Evolutionary conservation across 1,140 invertebrate genomes (phyloP).

Genomic region (Orchesella cincta): DNA sequence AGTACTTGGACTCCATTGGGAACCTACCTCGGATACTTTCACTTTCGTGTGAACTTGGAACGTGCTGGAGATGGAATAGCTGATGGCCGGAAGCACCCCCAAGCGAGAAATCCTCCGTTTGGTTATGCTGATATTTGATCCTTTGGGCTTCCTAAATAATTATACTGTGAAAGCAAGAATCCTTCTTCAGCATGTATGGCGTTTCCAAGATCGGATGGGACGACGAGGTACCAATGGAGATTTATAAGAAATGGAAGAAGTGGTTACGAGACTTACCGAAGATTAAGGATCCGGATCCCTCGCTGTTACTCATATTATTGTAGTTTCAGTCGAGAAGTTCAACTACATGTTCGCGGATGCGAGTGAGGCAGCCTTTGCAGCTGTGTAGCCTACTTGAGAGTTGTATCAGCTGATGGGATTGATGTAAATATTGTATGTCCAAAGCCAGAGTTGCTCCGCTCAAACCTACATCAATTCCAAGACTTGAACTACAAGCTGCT

Average conservation of each 20-base stretch:
- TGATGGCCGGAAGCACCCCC: neutral
- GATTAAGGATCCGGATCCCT: conserved; percentile 17
- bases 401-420: neutral
- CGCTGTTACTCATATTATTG: conserved; percentile 35
- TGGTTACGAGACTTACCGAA: conserved; percentile 25
- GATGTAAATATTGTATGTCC: conserved; percentile 47
- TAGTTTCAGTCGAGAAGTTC: conserved; percentile 11
- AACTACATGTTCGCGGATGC: conserved; percentile 40
- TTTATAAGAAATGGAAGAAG: conserved; percentile 6
- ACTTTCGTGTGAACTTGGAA: conserved; percentile 14
- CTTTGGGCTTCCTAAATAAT: conserved; percentile 11
- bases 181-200: conserved; percentile 35
- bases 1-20: conserved; percentile 34
- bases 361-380: conserved; percentile 25
- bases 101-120: neutral
- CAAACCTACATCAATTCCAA: conserved; percentile 51
- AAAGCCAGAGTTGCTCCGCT: conserved; percentile 53
- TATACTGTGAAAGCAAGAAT: conserved; percentile 20
- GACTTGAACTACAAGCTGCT: conserved; percentile 53
- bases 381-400: conserved; percentile 27
- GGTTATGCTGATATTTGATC: conserved; percentile 1
- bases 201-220: conserved; percentile 37
- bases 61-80: neutral
- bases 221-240: conserved; percentile 24
- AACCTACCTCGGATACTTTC: conserved; percentile 14